Percentiles rank a stretch among this genome's conserved stretches.
These are phyloP conservation scores for Ectemnius continuus DNA, from an alignment of 2,888 invertebrate species.

Conservation along the genomic window DNA sequence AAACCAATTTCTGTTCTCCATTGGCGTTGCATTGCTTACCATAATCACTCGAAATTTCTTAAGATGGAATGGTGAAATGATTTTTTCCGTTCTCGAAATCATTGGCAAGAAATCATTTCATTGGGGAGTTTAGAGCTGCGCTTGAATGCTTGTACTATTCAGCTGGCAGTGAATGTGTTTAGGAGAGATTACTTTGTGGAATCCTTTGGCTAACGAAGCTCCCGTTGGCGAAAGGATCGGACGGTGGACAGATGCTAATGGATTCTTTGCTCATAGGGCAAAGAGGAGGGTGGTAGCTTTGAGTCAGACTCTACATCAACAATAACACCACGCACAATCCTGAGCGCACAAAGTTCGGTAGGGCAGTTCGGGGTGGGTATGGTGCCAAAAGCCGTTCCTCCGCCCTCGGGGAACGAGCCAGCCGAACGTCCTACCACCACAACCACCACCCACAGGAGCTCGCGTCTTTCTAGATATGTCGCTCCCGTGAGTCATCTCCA, in stretches of 20 bases:
- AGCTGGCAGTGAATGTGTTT: background rate
- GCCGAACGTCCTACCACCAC: constrained; percentile 78
- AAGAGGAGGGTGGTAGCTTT: constrained; percentile 82
- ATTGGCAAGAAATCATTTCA: no score
- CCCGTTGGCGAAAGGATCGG: constrained; percentile 9
- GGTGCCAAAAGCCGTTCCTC: constrained; percentile 71
- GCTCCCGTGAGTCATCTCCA: constrained; percentile 77
- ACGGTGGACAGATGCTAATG: constrained; percentile 33
- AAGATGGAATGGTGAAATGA: no score
- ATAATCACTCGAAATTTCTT: no score
- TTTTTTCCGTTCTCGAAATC: no score
- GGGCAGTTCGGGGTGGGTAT: constrained; percentile 69
- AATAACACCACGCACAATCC: constrained; percentile 85
- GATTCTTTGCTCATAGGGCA: constrained; percentile 74
- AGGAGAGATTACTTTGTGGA: background rate
- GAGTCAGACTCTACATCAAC: constrained; percentile 89
- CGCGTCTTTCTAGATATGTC: constrained; percentile 78
- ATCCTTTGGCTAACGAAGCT: background rate
- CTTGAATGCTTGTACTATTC: background rate
- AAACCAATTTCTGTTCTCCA: no score
- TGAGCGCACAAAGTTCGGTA: constrained; percentile 79
- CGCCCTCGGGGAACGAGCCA: constrained; percentile 80
- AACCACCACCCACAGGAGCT: constrained; percentile 79
- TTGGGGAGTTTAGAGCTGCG: background rate
- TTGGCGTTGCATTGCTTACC: no score